These are phyloP conservation scores for Wiebesia pumilae DNA, from an alignment of 1,140 invertebrate species.

Conservation along the genomic window DNA sequence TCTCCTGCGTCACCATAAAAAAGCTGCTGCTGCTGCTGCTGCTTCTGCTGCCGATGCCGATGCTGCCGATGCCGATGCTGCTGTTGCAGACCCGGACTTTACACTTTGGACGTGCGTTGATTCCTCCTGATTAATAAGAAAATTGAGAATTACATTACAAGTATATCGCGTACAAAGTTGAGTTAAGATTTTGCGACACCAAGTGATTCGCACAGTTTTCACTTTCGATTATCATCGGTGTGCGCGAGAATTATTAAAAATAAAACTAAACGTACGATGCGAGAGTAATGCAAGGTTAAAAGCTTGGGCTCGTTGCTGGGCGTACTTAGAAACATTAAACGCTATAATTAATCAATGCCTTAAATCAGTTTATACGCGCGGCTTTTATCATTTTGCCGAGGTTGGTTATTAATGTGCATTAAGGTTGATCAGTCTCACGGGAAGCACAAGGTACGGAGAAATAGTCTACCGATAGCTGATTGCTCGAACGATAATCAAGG, in stretches of 20 bases:
- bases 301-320: no score
- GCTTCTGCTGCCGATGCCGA: constrained; percentile 51
- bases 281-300: no score
- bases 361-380: no score
- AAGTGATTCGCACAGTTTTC: no score
- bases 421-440: neutral
- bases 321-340: no score
- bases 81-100: neutral
- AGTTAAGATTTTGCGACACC: no score
- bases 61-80: constrained; percentile 23
- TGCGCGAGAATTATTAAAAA: no score
- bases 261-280: no score
- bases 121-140: neutral
- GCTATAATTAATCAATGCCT: no score
- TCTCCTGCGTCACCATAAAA: neutral
- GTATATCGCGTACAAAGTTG: no score
- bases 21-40: constrained; percentile 10
- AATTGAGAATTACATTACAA: neutral
- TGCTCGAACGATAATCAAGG: neutral
- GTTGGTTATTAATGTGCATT: neutral
- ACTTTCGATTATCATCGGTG: no score
- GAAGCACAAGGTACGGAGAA: neutral
- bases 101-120: neutral
- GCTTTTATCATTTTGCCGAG: neutral
- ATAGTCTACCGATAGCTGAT: neutral